Base-by-base conservation (phyloP, 1,140 invertebrate genomes). In the Galendromus occidentalis region DNA sequence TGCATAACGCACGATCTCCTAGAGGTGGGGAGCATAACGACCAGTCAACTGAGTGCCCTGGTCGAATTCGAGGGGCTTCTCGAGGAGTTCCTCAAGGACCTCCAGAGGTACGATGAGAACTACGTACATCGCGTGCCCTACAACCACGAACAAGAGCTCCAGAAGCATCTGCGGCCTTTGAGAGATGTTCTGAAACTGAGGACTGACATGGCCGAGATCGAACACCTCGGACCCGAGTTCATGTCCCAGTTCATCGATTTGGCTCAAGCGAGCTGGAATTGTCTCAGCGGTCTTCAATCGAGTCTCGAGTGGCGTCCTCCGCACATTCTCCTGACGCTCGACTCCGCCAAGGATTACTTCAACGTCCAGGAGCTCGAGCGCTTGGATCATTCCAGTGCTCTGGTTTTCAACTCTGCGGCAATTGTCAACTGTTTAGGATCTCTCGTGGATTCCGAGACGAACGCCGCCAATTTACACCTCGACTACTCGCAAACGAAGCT, bases 401-500 rank as follows among this genome's bases (percentile, higher is more conserved):
- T 59, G 14, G 51, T 59, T 9, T 59, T 59, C 51, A 22, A 59
- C 9, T 33, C 25, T 25, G n/a, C 51, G 25, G 51, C 51, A 9
- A 59, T 59, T 18, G 33, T 33, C 12, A 25, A 22, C 14, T 59
- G 51, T 33, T 5, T 59, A 2, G 51, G 51, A 14, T 22, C 51
- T 17, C 22, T 59, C 2, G 51, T 59, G 2, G 51, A 59, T 9
- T 25, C 51, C 4, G 51, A 59, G 20, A 59, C 20, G n/a, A 59
- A 59, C 20, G 33, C 25, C 4, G 51, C 51, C 14, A 59, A 59
- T 22, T 22, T 59, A 6, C 25, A 59, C 9, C 51, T 59, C 22
- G 51, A 59, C 22, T 59, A 18, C 51, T 59, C 51, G 12, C 51
- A 59, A 33, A 59, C 33, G 14, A 59, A 59, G 51, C 12, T 59